phyloP scores from a whole-genome alignment of 2,888 invertebrate genomes.

The Pilophorus perplexus region DNA sequence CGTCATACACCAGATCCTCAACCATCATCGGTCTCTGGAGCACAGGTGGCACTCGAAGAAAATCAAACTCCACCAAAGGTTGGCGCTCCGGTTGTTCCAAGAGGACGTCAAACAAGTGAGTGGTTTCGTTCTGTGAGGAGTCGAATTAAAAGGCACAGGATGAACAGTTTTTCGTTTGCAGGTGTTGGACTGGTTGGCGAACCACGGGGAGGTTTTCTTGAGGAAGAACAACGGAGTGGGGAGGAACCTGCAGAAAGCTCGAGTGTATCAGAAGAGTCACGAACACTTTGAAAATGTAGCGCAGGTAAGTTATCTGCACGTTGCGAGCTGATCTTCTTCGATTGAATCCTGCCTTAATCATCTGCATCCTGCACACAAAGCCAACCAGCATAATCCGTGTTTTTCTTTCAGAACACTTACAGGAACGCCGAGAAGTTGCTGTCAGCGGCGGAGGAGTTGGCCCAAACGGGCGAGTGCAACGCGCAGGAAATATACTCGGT shows the following conservation, averaged over 20 bases:
- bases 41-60: constrained; percentile 93
- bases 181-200: constrained; percentile 95
- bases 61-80: constrained; percentile 88
- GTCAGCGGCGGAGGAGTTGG: constrained; percentile 92
- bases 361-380: not conserved
- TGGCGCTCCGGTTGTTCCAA: constrained; percentile 89
- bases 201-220: constrained; percentile 95
- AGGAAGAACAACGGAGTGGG: constrained; percentile 97
- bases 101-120: constrained; percentile 92
- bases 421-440: constrained; percentile 96
- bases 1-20: constrained; percentile 93
- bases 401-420: constrained; percentile 78
- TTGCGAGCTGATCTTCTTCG: not conserved
- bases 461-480: constrained; percentile 93
- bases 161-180: too few species aligned
- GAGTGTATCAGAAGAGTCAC: constrained; percentile 95
- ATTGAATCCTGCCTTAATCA: not conserved
- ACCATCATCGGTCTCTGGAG: constrained; percentile 89
- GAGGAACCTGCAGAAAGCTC: constrained; percentile 88
- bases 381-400: not conserved
- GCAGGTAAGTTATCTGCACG: constrained; percentile 62
- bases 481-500: constrained; percentile 94
- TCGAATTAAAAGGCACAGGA: too few species aligned
- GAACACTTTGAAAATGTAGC: constrained; percentile 98
- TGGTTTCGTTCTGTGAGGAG: too few species aligned